Evolutionary conservation across 2,888 invertebrate genomes (phyloP), one percentile per base, ranked within the genome.

Genomic region (Drosophila nigricruria): DNA sequence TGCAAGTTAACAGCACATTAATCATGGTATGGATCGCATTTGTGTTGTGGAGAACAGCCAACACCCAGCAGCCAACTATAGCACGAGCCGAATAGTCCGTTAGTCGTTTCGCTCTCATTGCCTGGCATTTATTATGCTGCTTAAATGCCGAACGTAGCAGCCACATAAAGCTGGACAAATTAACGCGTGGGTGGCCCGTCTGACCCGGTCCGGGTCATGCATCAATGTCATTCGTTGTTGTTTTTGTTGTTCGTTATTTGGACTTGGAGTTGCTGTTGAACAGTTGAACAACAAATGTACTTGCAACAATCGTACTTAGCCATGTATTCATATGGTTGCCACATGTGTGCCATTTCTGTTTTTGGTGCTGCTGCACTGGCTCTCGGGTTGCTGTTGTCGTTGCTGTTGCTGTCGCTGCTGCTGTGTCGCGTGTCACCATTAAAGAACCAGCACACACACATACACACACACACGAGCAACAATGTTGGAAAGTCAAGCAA

Each of bases 111-210:
- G 67, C 63, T 73, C 64, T 61, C 73, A 60, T 85, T 80, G 76
- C 49, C 63, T 68, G 82, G 74, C 87, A 87, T 83, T 88, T 88
- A 86, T 88, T 88, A 86, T 75, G 83, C 86, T 77, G 73, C 65
- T 77, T 77, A 70, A 77, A 77, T 67, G 74, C 70, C 66, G 70
- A 77, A 70, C 63, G 64, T 63, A 54, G 70, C 66, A 61, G 67
- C 67, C 70, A 70, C 78, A 75, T 49, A 83, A 81, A 76, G 74
- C 77, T 83, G 79, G 87, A 81, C 87, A 88, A 85, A 85, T 85
- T 83, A 81, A 83, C 79, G 81, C 77, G 70, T 80, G 81, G 83
- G 81, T 66, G 75, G 73, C 6, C n/a, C 30, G 42, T 3, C 12
- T 18, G 40, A 8, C 40, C 42, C 16, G 12, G 32, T 16, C 25